phyloP scores from a whole-genome alignment of 2,113 vertebrate species.

The Gymnogyps californianus region DNA sequence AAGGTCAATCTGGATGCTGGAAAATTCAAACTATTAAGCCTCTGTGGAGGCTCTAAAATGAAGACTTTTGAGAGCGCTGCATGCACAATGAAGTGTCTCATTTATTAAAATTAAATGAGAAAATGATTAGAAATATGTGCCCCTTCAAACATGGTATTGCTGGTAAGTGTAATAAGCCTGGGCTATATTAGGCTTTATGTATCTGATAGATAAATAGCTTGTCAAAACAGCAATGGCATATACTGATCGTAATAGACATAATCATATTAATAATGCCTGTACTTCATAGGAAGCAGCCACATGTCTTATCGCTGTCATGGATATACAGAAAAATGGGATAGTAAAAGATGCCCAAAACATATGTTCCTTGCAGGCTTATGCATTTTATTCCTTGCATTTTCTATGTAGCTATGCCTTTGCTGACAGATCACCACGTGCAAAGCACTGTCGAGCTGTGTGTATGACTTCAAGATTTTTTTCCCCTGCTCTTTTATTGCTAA shows the following conservation, averaged over 20 bases:
- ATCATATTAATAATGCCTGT: background rate
- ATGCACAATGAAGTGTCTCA: background rate
- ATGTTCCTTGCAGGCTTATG: background rate
- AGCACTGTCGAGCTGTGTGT: background rate
- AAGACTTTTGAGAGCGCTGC: background rate
- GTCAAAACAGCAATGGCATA: background rate
- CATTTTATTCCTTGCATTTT: background rate
- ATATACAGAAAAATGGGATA: background rate
- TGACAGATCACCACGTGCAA: background rate
- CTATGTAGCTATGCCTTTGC: background rate
- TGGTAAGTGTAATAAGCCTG: background rate
- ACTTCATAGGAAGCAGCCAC: background rate
- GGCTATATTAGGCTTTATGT: background rate
- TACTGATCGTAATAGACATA: background rate
- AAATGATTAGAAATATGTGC: background rate
- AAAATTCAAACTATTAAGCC: background rate
- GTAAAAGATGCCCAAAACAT: background rate
- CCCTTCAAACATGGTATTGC: background rate
- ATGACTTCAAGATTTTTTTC: background rate
- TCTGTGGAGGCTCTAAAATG: background rate
- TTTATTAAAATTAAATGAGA: background rate
- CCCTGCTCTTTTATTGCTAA: background rate
- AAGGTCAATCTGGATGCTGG: background rate
- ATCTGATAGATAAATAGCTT: background rate
- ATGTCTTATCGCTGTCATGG: background rate